Evolutionary conservation across 35 echinoderm and acorn worm species (phyloP).

Genomic region (Holothuria glaberrima): DNA sequence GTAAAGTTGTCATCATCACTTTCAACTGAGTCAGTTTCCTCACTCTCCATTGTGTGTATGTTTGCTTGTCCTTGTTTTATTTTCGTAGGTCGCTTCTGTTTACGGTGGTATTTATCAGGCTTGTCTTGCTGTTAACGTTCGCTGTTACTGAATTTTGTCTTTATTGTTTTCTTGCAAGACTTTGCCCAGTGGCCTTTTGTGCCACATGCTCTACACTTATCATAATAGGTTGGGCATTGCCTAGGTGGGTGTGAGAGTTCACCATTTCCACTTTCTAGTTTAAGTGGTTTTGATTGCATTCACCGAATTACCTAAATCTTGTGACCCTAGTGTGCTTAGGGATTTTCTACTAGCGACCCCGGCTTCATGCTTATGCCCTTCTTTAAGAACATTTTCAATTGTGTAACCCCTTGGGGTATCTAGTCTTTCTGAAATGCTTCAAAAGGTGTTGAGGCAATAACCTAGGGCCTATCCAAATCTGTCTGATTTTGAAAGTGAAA

Average conservation of each 20-base stretch:
- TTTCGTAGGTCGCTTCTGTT: no score
- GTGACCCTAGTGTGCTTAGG: conserved; percentile 27
- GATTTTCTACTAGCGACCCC: conserved; percentile 37
- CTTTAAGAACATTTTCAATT: conserved; percentile 51
- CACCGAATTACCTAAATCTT: not conserved
- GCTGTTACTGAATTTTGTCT: no score
- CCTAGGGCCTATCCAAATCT: no score
- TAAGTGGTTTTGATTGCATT: not conserved
- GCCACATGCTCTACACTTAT: conserved; percentile 60
- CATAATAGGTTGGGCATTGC: conserved; percentile 74
- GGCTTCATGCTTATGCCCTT: conserved; percentile 67
- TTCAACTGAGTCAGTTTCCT: conserved; percentile 5
- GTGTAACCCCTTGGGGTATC: conserved; percentile 57
- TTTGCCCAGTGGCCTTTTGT: conserved; percentile 53
- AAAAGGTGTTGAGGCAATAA: no score
- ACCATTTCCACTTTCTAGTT: conserved; percentile 58
- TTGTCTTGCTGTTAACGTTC: no score
- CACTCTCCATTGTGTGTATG: conserved; percentile 28
- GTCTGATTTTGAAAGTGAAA: no score
- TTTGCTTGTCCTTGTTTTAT: conserved; percentile 9
- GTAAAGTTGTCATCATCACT: conserved; percentile 23
- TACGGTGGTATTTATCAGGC: no score
- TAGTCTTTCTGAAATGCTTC: conserved; percentile 58
- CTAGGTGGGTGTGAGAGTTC: conserved; percentile 55
- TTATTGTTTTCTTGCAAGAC: no score